phyloP scores from a whole-genome alignment of 2,888 invertebrate genomes.

The Ctena decussata region DNA sequence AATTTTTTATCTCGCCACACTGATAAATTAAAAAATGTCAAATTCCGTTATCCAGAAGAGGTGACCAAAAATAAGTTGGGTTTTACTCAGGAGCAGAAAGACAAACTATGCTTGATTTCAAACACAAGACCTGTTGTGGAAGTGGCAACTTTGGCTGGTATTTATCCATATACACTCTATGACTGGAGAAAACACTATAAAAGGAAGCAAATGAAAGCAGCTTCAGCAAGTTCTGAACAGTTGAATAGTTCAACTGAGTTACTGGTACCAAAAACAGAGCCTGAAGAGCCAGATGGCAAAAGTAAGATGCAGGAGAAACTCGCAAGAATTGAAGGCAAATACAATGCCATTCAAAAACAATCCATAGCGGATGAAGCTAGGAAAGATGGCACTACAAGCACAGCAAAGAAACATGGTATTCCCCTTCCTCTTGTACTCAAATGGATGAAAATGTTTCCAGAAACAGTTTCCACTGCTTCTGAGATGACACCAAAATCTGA shows the following conservation, averaged over 20 bases:
- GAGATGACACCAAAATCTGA: slow-evolving; percentile 12
- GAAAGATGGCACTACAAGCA: slow-evolving; percentile 34
- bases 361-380: slow-evolving; percentile 52
- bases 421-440: slow-evolving; percentile 57
- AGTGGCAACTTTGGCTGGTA: slow-evolving; percentile 46
- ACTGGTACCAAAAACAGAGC: slow-evolving; percentile 8
- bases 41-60: slow-evolving; percentile 55
- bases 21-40: slow-evolving; percentile 47
- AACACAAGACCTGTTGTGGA: slow-evolving; percentile 37
- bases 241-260: not conserved
- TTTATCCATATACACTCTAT: slow-evolving; percentile 52
- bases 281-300: slow-evolving; percentile 27
- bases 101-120: slow-evolving; percentile 44
- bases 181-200: slow-evolving; percentile 55
- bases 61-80: not conserved
- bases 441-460: slow-evolving; percentile 57
- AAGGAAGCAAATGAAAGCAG: slow-evolving; percentile 35
- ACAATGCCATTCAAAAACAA: slow-evolving; percentile 29
- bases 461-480: not conserved
- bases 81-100: slow-evolving; percentile 33
- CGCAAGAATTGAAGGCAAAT: slow-evolving; percentile 43
- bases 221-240: not conserved
- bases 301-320: slow-evolving; percentile 62
- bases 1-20: slow-evolving; percentile 44
- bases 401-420: slow-evolving; percentile 47